Evolutionary conservation across 2,113 vertebrate genomes (phyloP), one percentile per base, ranked within the genome.

Genomic region (Rana temporaria): DNA sequence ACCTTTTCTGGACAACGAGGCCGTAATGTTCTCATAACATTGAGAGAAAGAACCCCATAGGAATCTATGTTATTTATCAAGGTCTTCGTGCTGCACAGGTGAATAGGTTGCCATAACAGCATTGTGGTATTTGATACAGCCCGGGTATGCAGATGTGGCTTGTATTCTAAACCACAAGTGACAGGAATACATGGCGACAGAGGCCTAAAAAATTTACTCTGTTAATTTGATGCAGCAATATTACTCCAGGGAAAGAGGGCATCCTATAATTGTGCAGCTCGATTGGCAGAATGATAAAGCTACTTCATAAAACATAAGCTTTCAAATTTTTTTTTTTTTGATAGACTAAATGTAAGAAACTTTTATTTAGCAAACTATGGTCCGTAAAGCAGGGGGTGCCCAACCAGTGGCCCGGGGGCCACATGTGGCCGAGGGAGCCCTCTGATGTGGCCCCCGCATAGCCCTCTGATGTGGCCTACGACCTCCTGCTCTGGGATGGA

Each of bases 1-100:
- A 79, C 77, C 77, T 79, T 80, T 62, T 52, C 34, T 71, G 78
- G 22, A 48, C 42, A 42, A 42, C 20, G 18, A 48, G 55, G 26
- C 17, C 20, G 26, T 32, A n/a, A 62, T 79, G 53, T 60, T 59
- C 55, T 42, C 15, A 15, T 55, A 59, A 38, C 71, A 74, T 74
- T 59, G 4, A 55, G 14, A 38, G 20, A 48, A 42, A 32, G 22
- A 74, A 34, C 20, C n/a, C 24, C 32, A n/a, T 5, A 38, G 9
- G 7, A 48, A 60, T 32, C n/a, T 14, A 22, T 38, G 5, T 22
- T 9, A 60, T 22, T 19, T 60, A 24, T 4, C 72, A 74, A 59
- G 26, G 30, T 59, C 26, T 42, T 14, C 4, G 4, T 16, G 5
- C 0, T 16, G 4, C 30, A 60, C 32, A 75, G 72, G 72, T 75